Percentiles rank a stretch among this genome's conserved stretches.
Evolutionary conservation across 2,888 invertebrate genomes (phyloP).

Genomic region (Lasioglossum oenotherae): DNA sequence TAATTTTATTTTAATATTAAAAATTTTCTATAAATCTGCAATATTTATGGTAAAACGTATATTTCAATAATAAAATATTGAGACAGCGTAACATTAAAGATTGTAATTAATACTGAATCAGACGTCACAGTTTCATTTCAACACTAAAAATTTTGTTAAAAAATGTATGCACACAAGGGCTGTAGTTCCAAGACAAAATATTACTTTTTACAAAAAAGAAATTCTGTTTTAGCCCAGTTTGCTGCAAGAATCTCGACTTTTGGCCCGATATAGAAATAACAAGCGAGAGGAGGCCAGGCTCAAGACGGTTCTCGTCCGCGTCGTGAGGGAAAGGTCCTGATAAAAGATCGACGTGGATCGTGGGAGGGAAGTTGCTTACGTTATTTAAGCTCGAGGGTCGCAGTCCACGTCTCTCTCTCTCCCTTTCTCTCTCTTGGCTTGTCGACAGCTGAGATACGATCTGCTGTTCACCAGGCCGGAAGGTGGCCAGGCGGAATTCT

Average conservation of each 20-base stretch:
- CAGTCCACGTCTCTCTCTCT: background rate
- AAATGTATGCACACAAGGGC: too few relatives aligned
- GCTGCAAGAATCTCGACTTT: background rate
- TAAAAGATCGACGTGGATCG: conserved; percentile 4
- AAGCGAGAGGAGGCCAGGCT: background rate
- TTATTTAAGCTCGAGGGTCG: conserved; percentile 42
- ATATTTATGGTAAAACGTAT: too few relatives aligned
- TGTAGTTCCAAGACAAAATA: too few relatives aligned
- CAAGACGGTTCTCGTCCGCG: background rate
- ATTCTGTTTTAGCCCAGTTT: background rate
- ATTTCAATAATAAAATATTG: too few relatives aligned
- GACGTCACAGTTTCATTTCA: too few relatives aligned
- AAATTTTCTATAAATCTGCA: too few relatives aligned
- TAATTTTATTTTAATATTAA: too few relatives aligned
- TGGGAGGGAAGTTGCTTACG: conserved; percentile 44
- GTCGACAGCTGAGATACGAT: conserved; percentile 51
- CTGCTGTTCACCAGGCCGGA: conserved; percentile 43
- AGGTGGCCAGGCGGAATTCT: conserved; percentile 39
- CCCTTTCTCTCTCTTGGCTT: conserved; percentile 2
- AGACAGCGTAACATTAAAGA: too few relatives aligned
- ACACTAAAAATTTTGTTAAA: too few relatives aligned
- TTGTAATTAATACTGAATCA: too few relatives aligned
- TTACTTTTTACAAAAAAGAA: background rate
- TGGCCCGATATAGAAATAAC: background rate
- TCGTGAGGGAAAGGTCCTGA: conserved; percentile 1